Evolutionary conservation across 2,113 vertebrate species (phyloP).

Genomic region (Dinomys branickii): DNA sequence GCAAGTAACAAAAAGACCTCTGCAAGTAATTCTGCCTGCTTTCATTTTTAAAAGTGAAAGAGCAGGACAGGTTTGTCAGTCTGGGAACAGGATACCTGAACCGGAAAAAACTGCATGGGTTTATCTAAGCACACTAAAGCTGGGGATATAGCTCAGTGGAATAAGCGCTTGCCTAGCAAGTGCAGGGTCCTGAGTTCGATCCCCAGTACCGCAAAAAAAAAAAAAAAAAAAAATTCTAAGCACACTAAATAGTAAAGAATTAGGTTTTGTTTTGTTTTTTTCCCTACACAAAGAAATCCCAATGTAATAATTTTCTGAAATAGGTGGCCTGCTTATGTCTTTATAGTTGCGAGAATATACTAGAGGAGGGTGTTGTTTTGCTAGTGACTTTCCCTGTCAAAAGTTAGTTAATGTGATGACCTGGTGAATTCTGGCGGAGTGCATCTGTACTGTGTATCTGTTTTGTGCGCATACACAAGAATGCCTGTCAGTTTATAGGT

Average conservation of each 20-base stretch:
- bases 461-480: background rate
- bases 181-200: no score
- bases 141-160: no score
- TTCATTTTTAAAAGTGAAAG: background rate
- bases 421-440: constrained; percentile 11
- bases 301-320: constrained; percentile 15
- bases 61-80: background rate
- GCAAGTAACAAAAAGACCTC: background rate
- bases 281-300: background rate
- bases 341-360: background rate
- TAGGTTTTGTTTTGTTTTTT: background rate
- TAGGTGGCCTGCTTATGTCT: background rate
- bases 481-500: background rate
- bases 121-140: no score
- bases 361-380: background rate
- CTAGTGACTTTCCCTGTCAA: background rate
- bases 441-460: background rate
- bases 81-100: background rate
- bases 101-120: background rate
- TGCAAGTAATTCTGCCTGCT: background rate
- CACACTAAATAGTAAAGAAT: background rate
- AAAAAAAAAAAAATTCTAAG: no score
- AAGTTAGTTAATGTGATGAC: background rate
- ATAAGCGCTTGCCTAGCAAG: no score
- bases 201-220: no score